Conservation (phyloP, 2,113 vertebrate species). For the Phalacrocorax brasilianus region DNA sequence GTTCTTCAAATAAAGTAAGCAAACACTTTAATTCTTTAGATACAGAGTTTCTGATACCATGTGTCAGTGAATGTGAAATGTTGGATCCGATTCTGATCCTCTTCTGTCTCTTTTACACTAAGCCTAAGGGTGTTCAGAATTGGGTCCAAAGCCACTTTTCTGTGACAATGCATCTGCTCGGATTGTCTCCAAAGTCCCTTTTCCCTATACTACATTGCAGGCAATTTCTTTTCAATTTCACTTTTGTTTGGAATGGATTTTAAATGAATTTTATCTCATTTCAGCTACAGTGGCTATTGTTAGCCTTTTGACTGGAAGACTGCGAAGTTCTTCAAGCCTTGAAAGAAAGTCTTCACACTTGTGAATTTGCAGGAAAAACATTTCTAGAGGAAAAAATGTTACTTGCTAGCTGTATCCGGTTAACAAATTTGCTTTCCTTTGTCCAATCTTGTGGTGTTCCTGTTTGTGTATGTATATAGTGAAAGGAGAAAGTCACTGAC, state of each 20-base stretch:
- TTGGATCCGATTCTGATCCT: background rate
- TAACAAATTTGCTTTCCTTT: constrained; percentile 61
- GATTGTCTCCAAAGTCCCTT: background rate
- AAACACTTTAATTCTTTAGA: constrained; percentile 2
- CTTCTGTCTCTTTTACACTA: background rate
- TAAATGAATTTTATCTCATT: constrained; percentile 63
- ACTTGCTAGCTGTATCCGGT: constrained; percentile 32
- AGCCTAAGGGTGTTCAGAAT: background rate
- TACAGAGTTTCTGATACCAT: constrained; percentile 11
- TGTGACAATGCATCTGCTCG: background rate
- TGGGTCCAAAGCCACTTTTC: background rate
- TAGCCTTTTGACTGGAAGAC: constrained; percentile 58
- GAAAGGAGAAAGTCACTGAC: constrained; percentile 47
- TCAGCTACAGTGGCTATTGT: constrained; percentile 60
- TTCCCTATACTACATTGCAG: background rate
- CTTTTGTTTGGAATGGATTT: constrained; percentile 25
- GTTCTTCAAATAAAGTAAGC: constrained; percentile 84
- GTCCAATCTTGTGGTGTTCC: constrained; percentile 50
- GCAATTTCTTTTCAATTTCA: background rate
- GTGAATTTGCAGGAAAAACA: constrained; percentile 27
- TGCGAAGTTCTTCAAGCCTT: constrained; percentile 15
- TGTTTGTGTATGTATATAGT: constrained; percentile 52
- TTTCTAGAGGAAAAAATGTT: constrained; percentile 56
- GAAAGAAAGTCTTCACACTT: constrained; percentile 46
- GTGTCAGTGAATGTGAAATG: background rate